Evolutionary conservation across 2,888 invertebrate genomes (phyloP), one percentile per base, ranked within the genome.

Genomic region (Chaetogeoica ovagalla): DNA sequence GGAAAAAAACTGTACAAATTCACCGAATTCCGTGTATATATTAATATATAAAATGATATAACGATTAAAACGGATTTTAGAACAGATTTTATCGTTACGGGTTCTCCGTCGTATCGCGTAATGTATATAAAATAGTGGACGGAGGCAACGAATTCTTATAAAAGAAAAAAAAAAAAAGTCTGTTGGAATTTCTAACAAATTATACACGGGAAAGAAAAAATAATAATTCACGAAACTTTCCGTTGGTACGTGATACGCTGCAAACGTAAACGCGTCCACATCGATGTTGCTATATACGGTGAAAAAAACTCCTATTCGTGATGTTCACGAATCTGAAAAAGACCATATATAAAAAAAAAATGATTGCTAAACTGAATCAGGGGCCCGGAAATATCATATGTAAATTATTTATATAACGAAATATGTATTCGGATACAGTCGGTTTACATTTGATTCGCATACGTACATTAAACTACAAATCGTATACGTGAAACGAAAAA

Each of bases 201-300:
- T n/a, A 52, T 62, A 48, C 15, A 1, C 11, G 5, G 37, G 21
- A 55, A 39, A 17, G 1, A 21, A 21, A 55, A 57, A 74, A 65
- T 19, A 65, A 65, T 65, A 57, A 65, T 65, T 65, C 57, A 74
- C 37, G 21, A 13, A 37, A 52, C 37, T 73, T 43, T 73, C 52
- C n/a, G 30, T 23, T 71, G 13, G 13, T 55, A 65, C 74, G 39
- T 74, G 55, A 74, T 74, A 9, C 21, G 57, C 65, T 55, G 21
- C 65, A 21, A 30, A 74, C 43, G 55, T 6, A 57, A 52, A 74
- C 9, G 52, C 11, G 11, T 2, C 30, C 30, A 4, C 4, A 1
- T 30, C 4, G 1, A 30, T 30, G 30, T 30, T 1, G 30, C 30
- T 30, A 30, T 30, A 30, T 30, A 30, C 30, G 30, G 1, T 30